Evolutionary conservation across 2,888 invertebrate species (phyloP), one percentile per base, ranked within the genome.

Genomic region (Tuberolachnus salignus): DNA sequence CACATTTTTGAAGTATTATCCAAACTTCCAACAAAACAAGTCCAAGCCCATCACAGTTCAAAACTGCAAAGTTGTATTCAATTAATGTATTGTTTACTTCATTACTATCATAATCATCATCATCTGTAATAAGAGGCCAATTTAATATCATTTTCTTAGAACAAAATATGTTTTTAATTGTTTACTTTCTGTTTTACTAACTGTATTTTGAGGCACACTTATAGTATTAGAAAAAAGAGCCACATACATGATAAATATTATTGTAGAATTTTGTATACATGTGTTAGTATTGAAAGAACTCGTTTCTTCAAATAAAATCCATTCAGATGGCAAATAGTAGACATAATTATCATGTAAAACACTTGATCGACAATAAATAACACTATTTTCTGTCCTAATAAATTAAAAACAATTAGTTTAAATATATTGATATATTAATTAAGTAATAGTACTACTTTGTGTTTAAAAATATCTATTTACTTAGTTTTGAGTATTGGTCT

Each of bases 261-360:
- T 85, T 0, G 97, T 96, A 80, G 91, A 92, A 82, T 92, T 92
- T 63, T 92, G 90, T 1, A 94, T 89, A 84, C 92, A 90, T 81
- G 92, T 92, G 73, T 90, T 87, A 21, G 90, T 87, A 0, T 91
- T 90, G 0, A 89, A 87, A 63, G 92, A 89, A 0, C 91, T 91
- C 86, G 95, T 92, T 85, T 96, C 95, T 84, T 94, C 94, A 84
- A 91, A 97, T 14, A 94, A 88, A n/a, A 96, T 86, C 95, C 96
- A 97, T 83, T 94, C 92, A 14, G 91, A 90, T 0, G 92, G 91
- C 70, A 93, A 84, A 59, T 84, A 84, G 63, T 85, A 84, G 1
- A 85, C 85, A 63, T 85, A 84, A 3, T 69, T 78, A 26, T 78
- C 78, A 49, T 67, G 78, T 69, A 80, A 80, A 16, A 66, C 78